phyloP scores from a whole-genome alignment of 2,888 invertebrate genomes.

The Drosophila mimetica region DNA sequence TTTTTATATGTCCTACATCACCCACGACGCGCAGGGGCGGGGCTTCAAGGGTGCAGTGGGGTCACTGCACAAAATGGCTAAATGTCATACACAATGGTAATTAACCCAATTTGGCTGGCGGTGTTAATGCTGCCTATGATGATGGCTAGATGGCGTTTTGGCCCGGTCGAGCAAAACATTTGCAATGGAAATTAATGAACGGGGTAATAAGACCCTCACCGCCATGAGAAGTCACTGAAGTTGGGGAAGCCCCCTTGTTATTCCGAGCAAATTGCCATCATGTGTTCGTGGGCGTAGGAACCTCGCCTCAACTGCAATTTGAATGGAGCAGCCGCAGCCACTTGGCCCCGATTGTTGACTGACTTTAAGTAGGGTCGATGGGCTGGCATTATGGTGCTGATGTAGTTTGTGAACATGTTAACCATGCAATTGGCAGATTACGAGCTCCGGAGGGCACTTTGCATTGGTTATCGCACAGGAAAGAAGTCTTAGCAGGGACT shows the following conservation, averaged over 20 bases:
- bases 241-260: slow-evolving; percentile 22
- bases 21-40: background rate
- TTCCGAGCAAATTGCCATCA: slow-evolving; percentile 48
- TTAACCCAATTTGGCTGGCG: slow-evolving; percentile 69
- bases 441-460: slow-evolving; percentile 12
- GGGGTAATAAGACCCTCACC: slow-evolving; percentile 34
- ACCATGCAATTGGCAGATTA: slow-evolving; percentile 44
- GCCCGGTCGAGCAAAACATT: slow-evolving; percentile 45
- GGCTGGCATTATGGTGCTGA: slow-evolving; percentile 9
- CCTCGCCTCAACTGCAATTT: slow-evolving; percentile 27
- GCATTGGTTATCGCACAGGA: background rate
- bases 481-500: slow-evolving; percentile 2
- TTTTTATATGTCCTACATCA: slow-evolving; percentile 35
- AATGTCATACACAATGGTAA: slow-evolving; percentile 68
- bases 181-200: slow-evolving; percentile 64
- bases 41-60: background rate
- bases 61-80: slow-evolving; percentile 45
- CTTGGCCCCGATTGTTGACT: slow-evolving; percentile 43
- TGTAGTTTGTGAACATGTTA: slow-evolving; percentile 29
- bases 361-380: slow-evolving; percentile 25
- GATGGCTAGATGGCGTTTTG: slow-evolving; percentile 49
- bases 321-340: slow-evolving; percentile 18
- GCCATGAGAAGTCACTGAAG: background rate
- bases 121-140: slow-evolving; percentile 57
- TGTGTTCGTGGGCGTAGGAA: slow-evolving; percentile 26